Base-by-base conservation (phyloP, 2,797 vertebrate genomes). In the Muscicapa striata region DNA sequence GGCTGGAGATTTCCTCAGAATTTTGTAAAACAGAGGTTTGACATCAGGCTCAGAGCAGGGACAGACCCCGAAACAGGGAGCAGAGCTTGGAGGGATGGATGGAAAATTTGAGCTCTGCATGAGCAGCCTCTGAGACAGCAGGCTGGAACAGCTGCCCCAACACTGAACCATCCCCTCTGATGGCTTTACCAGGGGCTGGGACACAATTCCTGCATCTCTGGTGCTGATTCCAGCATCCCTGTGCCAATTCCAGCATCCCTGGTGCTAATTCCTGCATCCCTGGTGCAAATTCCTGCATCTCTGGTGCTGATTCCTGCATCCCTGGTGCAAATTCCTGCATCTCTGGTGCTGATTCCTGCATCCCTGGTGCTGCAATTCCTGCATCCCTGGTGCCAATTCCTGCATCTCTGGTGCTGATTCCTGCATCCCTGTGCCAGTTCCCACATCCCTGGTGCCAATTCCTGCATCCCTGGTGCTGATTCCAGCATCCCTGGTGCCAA, bases 391-490 rank as follows among this genome's bases (percentile, higher is more conserved):
- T 5, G 58, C 43, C 21, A 3, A 40, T 59, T 14, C 24, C 58
- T 3, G 2, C 30, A 64, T 45, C 15, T 8, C 62, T 24, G 43
- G 43, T 10, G 16, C 22, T 5, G 6, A 82, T 72, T 85, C 41
- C 67, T 20, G 2, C 0, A 0, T 43, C 18, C 27, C 32, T 14
- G 43, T 6, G 51, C 18, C 0, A 0, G 77, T 69, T 69, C 61
- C 73, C 11, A 1, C 0, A 0, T 43, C 41, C 18, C 32, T 14
- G 14, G n/a, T 5, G 49, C 34, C 0, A 1, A 23, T 68, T 10
- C 0, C 22, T 1, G 4, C 21, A 46, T 24, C 8, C 12, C 49
- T 19, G 19, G 45, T 5, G 15, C 16, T 19, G 18, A 32, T 62
- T 16, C 29, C 61, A 1, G 3, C 14, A 63, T 24, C 21, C 15